Evolutionary conservation across 2,888 invertebrate genomes (phyloP).

Genomic region (Iphiclides podalirius): DNA sequence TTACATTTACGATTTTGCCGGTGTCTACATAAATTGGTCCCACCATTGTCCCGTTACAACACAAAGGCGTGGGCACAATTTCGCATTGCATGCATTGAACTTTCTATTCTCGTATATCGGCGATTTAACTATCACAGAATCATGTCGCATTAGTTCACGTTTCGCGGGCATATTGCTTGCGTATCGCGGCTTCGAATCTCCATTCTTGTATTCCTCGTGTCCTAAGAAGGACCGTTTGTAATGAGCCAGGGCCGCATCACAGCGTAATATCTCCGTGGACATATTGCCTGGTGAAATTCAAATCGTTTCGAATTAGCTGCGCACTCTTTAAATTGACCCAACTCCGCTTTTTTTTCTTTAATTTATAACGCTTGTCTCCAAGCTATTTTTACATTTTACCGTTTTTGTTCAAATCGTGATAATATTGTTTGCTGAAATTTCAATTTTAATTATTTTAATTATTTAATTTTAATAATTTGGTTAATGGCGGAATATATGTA

Average conservation of each 20-base stretch:
- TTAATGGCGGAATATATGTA: too few relatives aligned
- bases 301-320: slow-evolving; percentile 14
- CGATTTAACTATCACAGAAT: slow-evolving; percentile 46
- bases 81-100: slow-evolving; percentile 31
- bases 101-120: slow-evolving; percentile 39
- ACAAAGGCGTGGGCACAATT: slow-evolving; percentile 36
- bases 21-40: slow-evolving; percentile 5
- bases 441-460: too few relatives aligned
- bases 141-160: slow-evolving; percentile 62
- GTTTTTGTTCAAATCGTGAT: too few relatives aligned
- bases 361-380: not conserved
- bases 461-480: too few relatives aligned
- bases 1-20: too few relatives aligned
- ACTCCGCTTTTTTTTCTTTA: not conserved
- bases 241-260: slow-evolving; percentile 23
- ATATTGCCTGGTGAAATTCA: slow-evolving; percentile 17
- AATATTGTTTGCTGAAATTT: too few relatives aligned
- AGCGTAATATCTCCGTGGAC: slow-evolving; percentile 9
- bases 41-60: slow-evolving; percentile 10
- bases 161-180: slow-evolving; percentile 45
- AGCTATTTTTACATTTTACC: not conserved
- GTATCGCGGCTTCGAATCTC: slow-evolving; percentile 43
- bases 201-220: slow-evolving; percentile 14
- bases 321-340: slow-evolving; percentile 3
- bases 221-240: slow-evolving; percentile 31